Base-by-base conservation (phyloP, 1,140 invertebrate species). In the Mycetomoellerius zeteki region DNA sequence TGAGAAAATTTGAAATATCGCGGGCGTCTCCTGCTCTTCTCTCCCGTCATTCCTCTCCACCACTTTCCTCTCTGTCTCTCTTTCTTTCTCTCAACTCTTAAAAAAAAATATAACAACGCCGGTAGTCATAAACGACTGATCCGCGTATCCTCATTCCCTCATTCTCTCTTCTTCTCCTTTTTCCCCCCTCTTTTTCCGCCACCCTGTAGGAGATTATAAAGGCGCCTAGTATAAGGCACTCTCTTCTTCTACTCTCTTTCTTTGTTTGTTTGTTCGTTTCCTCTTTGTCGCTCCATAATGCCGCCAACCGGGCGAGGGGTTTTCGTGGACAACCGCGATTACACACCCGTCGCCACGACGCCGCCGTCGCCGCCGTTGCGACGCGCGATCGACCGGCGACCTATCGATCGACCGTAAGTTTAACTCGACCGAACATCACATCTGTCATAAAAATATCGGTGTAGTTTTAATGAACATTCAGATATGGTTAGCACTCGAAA, bases 1-100 rank as follows among this genome's bases (percentile, higher is more conserved):
- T 95, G 94, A 95, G 94, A 95, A 95, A 95, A 95, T 95, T 95
- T 95, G 95, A 95, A 95, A 95, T 95, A 95, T 95, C 93, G 93
- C 94, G 92, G 89, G 89, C 87, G 89, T 89, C 88, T 78, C 86
- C 72, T 87, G 72, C 27, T 64, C 80, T 60, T 60, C 58, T 43
- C 47, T 76, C n/a, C 67, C 71, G 58, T 33, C 65, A 37, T 71
- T 73, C 84, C 69, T 78, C 81, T 50, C 37, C 52, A 58, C 60
- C 56, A n/a, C 24, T 52, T 33, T 24, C 60, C 67, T 60, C 73
- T 19, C 37, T 37, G 7, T 37, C 73, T 75, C 47, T 33, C 14
- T 65, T 12, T 73, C 80, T 81, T 27, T 50, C 62, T 65, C 58
- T 58, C 75, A 24, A 77, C 19, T 24, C 12, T 4, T 52, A 50